Percentiles rank a stretch among this genome's conserved stretches.
Conservation (phyloP, 2,888 invertebrate species). For the Caradrina kadenii region DNA sequence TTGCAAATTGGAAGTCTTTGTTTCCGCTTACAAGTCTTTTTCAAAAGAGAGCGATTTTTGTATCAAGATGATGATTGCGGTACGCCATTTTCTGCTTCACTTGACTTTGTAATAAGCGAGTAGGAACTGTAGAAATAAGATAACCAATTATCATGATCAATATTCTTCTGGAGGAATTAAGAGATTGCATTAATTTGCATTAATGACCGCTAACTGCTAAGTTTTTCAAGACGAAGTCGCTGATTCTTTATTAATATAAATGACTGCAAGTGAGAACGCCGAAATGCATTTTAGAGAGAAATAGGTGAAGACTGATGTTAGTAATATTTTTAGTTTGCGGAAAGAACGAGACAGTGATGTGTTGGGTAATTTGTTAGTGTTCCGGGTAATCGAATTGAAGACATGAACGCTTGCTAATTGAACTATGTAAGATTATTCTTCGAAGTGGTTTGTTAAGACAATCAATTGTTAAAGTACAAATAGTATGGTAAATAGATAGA, state of each 20-base stretch:
- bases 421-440: constrained; percentile 27
- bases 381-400: constrained; percentile 50
- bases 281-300: constrained; percentile 55
- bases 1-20: constrained; percentile 54
- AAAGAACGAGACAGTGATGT: constrained; percentile 56
- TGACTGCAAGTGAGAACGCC: constrained; percentile 33
- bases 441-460: not conserved
- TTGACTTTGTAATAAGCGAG: constrained; percentile 9
- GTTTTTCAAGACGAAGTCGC: not conserved
- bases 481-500: not conserved
- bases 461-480: not conserved
- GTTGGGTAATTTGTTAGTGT: constrained; percentile 51
- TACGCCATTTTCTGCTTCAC: constrained; percentile 26
- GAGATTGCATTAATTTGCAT: constrained; percentile 44
- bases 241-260: constrained; percentile 43
- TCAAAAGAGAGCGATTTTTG: constrained; percentile 22
- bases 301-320: constrained; percentile 50
- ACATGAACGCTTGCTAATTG: constrained; percentile 49
- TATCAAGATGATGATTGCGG: constrained; percentile 36
- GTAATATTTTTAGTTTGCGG: constrained; percentile 62
- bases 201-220: constrained; percentile 12
- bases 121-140: constrained; percentile 26
- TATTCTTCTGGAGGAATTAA: constrained; percentile 40
- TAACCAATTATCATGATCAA: constrained; percentile 42
- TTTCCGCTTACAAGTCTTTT: constrained; percentile 37